These are phyloP conservation scores for Nematolebias whitei DNA, from an alignment of 2,113 vertebrate genomes.

Conservation along the genomic window DNA sequence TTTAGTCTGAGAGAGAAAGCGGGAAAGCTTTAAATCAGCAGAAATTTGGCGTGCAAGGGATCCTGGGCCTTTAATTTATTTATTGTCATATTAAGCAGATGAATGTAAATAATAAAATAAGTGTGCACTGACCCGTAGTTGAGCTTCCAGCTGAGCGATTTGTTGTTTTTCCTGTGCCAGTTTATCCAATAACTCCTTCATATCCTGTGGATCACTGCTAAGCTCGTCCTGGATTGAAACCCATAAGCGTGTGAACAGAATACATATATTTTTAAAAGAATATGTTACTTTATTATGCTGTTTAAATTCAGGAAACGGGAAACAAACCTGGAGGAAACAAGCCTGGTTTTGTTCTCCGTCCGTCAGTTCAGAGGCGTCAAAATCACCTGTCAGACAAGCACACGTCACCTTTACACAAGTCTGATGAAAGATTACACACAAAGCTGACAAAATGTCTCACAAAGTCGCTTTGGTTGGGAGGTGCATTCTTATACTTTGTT, in stretches of 20 bases:
- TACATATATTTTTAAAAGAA: slow-evolving; percentile 29
- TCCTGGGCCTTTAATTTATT: too few relatives aligned
- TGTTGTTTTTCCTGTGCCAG: slow-evolving; percentile 92
- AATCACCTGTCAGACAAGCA: slow-evolving; percentile 66
- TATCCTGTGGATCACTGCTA: slow-evolving; percentile 67
- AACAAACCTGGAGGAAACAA: slow-evolving; percentile 19
- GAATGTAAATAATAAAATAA: slow-evolving; percentile 24
- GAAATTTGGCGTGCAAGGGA: too few relatives aligned
- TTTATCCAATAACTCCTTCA: slow-evolving; percentile 85
- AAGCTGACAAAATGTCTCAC: too few relatives aligned
- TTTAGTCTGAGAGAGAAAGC: slow-evolving; percentile 56
- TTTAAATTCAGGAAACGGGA: neutral
- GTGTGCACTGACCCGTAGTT: slow-evolving; percentile 82
- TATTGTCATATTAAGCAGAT: neutral
- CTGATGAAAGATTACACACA: neutral
- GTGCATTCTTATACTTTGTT: too few relatives aligned
- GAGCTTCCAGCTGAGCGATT: slow-evolving; percentile 85
- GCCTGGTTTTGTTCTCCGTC: slow-evolving; percentile 71
- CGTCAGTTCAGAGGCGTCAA: slow-evolving; percentile 55
- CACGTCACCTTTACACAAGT: slow-evolving; percentile 19
- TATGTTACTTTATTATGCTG: neutral
- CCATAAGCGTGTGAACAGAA: slow-evolving; percentile 33
- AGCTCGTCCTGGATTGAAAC: slow-evolving; percentile 63
- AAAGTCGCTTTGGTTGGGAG: too few relatives aligned
- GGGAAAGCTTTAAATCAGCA: too few relatives aligned